These are phyloP conservation scores for Iguana delicatissima DNA, from an alignment of 2,797 vertebrate genomes.

Conservation along the genomic window DNA sequence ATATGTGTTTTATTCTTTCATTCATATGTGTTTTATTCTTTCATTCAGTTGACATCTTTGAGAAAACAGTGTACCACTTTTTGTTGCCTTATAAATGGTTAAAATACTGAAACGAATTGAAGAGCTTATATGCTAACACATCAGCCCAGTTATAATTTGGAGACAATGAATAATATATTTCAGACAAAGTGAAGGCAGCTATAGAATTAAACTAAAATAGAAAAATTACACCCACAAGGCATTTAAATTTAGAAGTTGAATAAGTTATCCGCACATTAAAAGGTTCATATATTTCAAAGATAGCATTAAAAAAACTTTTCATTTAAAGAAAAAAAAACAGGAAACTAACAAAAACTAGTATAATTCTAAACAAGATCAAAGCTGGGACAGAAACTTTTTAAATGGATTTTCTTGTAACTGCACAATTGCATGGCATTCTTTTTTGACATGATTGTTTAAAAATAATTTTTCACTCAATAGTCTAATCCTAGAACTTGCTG, in stretches of 20 bases:
- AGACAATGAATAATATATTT: slow-evolving; percentile 81
- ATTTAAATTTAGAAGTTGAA: slow-evolving; percentile 81
- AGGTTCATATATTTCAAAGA: slow-evolving; percentile 78
- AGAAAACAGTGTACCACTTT: slow-evolving; percentile 60
- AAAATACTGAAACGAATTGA: slow-evolving; percentile 78
- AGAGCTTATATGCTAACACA: slow-evolving; percentile 69
- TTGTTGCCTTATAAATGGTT: slow-evolving; percentile 76
- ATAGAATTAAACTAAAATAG: slow-evolving; percentile 79
- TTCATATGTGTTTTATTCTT: too few relatives aligned
- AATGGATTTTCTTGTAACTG: slow-evolving; percentile 66
- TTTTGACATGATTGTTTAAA: slow-evolving; percentile 17
- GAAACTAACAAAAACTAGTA: slow-evolving; percentile 77
- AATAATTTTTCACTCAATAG: slow-evolving; percentile 34
- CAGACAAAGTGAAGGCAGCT: slow-evolving; percentile 78
- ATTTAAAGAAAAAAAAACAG: slow-evolving; percentile 65
- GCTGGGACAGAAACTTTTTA: slow-evolving; percentile 72
- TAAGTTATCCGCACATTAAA: slow-evolving; percentile 82
- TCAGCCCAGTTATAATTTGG: slow-evolving; percentile 76
- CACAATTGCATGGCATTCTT: slow-evolving; percentile 64
- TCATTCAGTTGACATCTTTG: slow-evolving; percentile 39
- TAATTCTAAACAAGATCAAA: slow-evolving; percentile 77
- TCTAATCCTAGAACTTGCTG: not conserved
- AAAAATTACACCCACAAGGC: slow-evolving; percentile 78
- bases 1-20: slow-evolving; percentile 34
- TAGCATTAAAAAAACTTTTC: slow-evolving; percentile 68